Base-by-base conservation (phyloP, 2,888 invertebrate genomes). In the Zeuzera pyrina region DNA sequence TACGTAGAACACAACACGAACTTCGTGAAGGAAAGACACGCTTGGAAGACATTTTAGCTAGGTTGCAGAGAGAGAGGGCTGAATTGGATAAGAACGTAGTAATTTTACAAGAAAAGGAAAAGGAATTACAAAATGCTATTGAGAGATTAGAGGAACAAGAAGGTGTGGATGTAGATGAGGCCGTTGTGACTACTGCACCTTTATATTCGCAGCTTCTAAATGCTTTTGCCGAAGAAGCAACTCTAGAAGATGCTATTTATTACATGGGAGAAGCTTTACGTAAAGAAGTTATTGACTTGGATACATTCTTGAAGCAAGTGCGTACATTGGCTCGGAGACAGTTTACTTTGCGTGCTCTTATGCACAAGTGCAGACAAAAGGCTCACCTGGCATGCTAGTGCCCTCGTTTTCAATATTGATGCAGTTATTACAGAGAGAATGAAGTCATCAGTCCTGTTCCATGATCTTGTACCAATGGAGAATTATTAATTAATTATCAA, bases 181-280 rank as follows among this genome's bases (percentile, higher is more conserved):
- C 97, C 34, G 97, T 98, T 19, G 94, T 94, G 12, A 97, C 98
- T 1, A 95, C 97, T 33, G 95, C 98, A 13, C 98, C 98, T 0
- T 81, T 98, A 28, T 97, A 97, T 63, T 94, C 94, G 77, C 98
- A 98, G 92, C 88, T 98, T 57, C 76, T 98, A 39, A 95, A 93
- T 74, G 92, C 96, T 25, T 98, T 95, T 84, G 96, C 97, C 30
- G 97, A 98, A 73, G 99, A 99, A 84, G 96, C 98, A 41, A 97
- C 99, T 10, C 89, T 95, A 31, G 98, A 99, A 84, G 99, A 99
- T 86, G 95, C 97, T 39, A 97, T 99, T 61, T 99, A 98, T 70
- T 97, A 97, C 66, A 90, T 99, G 77, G 97, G 97, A 5, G 97
- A 98, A 83, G 97, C 96, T 6, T 74, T 98, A 38, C 88, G 97